Conservation (phyloP, 1,140 invertebrate genomes). For the Coenobita brevimanus region DNA sequence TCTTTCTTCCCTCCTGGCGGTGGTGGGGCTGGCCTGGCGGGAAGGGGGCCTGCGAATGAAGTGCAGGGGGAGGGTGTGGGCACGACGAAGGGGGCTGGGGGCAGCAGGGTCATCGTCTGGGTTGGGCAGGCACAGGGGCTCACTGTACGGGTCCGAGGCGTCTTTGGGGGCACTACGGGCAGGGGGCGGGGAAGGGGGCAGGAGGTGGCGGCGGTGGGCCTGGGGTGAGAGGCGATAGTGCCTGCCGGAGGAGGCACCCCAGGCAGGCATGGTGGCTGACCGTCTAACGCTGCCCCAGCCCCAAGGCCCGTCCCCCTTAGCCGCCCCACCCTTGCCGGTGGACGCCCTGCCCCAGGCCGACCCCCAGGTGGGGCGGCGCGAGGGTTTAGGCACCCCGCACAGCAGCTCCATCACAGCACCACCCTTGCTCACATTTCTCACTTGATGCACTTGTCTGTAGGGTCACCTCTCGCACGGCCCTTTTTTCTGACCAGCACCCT, state of each 20-base stretch:
- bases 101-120: not conserved
- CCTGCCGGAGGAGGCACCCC: not conserved
- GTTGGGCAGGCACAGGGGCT: slow-evolving; percentile 12
- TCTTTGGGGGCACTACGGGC: not conserved
- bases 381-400: slow-evolving; percentile 34
- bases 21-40: too few relatives aligned
- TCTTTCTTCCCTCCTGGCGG: too few relatives aligned
- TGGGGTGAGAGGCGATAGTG: not conserved
- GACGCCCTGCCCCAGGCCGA: slow-evolving; percentile 35
- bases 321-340: not conserved
- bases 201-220: slow-evolving; percentile 27
- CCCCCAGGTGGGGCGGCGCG: slow-evolving; percentile 8
- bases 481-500: too few relatives aligned
- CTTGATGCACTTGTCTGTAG: too few relatives aligned
- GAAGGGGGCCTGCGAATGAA: too few relatives aligned
- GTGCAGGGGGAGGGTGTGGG: not conserved
- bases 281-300: slow-evolving; percentile 17
- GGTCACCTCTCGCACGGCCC: too few relatives aligned
- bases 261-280: slow-evolving; percentile 41
- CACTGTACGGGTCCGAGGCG: slow-evolving; percentile 9
- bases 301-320: not conserved
- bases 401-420: slow-evolving; percentile 52
- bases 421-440: too few relatives aligned
- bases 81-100: not conserved
- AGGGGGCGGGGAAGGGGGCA: slow-evolving; percentile 4